Percentiles rank a stretch among this genome's conserved stretches.
These are phyloP conservation scores for Cynodonichthys magdalenae DNA, from an alignment of 2,797 vertebrate genomes.

Conservation along the genomic window DNA sequence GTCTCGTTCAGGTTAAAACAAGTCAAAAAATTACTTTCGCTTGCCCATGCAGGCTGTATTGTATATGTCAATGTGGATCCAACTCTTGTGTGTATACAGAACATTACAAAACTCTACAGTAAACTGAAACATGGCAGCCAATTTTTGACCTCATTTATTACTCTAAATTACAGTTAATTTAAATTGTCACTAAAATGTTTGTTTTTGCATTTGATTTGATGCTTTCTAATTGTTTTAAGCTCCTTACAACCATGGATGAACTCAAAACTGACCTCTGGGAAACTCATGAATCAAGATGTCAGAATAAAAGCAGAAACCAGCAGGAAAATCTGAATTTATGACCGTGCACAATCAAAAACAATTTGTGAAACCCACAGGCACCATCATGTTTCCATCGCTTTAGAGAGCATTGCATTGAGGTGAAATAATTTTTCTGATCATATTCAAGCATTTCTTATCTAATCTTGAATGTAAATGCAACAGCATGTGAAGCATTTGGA, in stretches of 20 bases:
- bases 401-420: background rate
- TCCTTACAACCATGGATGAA: background rate
- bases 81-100: conserved; percentile 6
- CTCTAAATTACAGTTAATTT: conserved; percentile 18
- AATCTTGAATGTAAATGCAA: background rate
- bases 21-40: conserved; percentile 66
- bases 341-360: background rate
- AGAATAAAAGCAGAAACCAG: background rate
- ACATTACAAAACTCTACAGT: background rate
- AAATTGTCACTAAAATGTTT: conserved; percentile 28
- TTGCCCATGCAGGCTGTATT: conserved; percentile 43
- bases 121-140: conserved; percentile 16
- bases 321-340: background rate
- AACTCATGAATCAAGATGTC: background rate
- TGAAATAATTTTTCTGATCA: background rate
- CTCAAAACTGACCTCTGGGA: background rate
- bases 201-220: conserved; percentile 15
- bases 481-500: background rate
- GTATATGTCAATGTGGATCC: conserved; percentile 35
- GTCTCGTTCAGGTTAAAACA: conserved; percentile 65
- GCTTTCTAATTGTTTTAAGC: conserved; percentile 1
- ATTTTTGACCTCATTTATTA: conserved; percentile 22
- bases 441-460: background rate
- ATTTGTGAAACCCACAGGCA: background rate
- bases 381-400: background rate